Conservation (phyloP, 2,797 vertebrate genomes). For the Gymnopithys bicolor region DNA sequence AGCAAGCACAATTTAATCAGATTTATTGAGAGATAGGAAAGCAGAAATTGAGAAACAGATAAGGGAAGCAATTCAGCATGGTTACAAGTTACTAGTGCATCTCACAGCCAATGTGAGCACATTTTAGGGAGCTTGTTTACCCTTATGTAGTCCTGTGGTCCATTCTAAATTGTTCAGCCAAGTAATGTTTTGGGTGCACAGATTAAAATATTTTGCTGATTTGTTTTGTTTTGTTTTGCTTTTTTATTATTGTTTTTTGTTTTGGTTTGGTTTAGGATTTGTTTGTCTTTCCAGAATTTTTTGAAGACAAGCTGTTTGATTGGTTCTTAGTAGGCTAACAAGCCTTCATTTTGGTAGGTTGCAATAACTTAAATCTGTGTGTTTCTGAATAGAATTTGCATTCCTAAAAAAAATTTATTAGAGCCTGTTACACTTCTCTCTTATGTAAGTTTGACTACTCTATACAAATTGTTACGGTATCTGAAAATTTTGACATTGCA, state of each 20-base stretch:
- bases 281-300: background rate
- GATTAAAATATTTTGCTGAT: background rate
- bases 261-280: background rate
- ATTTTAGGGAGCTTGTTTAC: background rate
- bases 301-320: background rate
- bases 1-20: constrained; percentile 64
- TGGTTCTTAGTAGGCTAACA: background rate
- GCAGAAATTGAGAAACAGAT: constrained; percentile 26
- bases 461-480: background rate
- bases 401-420: background rate
- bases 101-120: background rate
- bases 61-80: constrained; percentile 20
- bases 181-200: background rate
- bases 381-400: background rate
- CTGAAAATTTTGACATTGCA: background rate
- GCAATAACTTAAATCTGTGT: background rate
- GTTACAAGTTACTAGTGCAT: background rate
- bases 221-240: background rate
- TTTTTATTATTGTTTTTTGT: background rate
- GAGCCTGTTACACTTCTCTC: background rate
- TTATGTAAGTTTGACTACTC: background rate
- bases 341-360: background rate
- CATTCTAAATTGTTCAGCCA: background rate
- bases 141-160: background rate
- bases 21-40: constrained; percentile 45